These are phyloP conservation scores for Idaea straminata DNA, from an alignment of 2,888 invertebrate genomes.

Conservation along the genomic window DNA sequence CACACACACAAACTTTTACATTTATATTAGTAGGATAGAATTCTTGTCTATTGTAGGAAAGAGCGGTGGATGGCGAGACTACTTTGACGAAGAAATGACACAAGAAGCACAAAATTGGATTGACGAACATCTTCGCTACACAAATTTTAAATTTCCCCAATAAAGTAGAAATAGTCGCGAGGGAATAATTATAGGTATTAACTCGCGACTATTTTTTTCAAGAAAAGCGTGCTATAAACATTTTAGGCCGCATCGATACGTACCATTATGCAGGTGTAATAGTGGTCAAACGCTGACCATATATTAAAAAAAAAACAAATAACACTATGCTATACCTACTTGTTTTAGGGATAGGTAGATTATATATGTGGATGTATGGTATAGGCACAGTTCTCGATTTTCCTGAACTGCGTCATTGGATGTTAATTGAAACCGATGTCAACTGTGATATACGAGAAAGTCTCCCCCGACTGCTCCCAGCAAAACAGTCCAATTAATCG, in stretches of 20 bases:
- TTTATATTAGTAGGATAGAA: no score
- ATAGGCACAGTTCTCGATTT: not conserved
- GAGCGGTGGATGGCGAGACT: constrained; percentile 77
- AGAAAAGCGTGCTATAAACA: no score
- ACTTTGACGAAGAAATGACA: constrained; percentile 82
- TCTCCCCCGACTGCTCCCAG: constrained; percentile 41
- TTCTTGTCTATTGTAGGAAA: constrained; percentile 30
- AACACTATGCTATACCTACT: no score
- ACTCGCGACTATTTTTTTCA: no score
- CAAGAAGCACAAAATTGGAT: constrained; percentile 83
- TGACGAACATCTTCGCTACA: constrained; percentile 74
- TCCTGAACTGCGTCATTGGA: constrained; percentile 49
- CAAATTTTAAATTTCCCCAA: constrained; percentile 69
- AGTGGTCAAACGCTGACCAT: no score
- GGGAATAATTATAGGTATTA: no score
- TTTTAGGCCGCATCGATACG: no score
- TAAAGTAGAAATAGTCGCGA: no score
- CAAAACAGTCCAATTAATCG: constrained; percentile 59
- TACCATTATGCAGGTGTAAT: no score
- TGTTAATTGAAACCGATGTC: constrained; percentile 71
- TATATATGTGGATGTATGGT: not conserved
- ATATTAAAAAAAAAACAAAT: no score
- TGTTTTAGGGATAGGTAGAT: no score
- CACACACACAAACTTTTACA: no score
- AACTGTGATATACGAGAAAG: constrained; percentile 57